Evolutionary conservation across 2,888 invertebrate species (phyloP).

Genomic region (Laspeyria flexula): DNA sequence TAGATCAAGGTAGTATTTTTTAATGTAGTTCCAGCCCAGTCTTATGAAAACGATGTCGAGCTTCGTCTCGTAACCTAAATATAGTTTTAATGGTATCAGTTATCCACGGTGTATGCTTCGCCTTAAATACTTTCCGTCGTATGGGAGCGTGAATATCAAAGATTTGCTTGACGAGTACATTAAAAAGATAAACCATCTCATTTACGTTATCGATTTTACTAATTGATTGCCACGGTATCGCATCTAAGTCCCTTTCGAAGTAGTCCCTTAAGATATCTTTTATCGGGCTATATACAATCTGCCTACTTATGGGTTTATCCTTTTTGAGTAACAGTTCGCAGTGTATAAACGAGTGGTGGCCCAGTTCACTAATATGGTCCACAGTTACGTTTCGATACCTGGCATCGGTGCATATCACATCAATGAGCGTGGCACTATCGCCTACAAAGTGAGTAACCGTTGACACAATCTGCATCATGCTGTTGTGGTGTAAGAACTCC

Average conservation of each 20-base stretch:
- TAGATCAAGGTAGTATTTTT: background rate
- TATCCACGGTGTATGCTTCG: background rate
- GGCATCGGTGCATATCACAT: slow-evolving; percentile 3
- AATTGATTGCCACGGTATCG: background rate
- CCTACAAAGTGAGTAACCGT: background rate
- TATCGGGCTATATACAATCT: background rate
- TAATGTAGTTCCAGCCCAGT: background rate
- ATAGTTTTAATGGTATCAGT: background rate
- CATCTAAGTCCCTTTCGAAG: background rate
- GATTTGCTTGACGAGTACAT: background rate
- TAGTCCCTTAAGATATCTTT: background rate
- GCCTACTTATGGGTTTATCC: background rate
- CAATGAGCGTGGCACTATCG: background rate
- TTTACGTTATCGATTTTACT: background rate
- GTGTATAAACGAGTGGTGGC: background rate
- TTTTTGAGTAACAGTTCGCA: slow-evolving; percentile 1
- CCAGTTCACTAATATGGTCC: background rate
- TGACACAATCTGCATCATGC: background rate
- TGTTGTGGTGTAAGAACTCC: background rate
- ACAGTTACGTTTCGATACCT: background rate
- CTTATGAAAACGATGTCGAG: background rate
- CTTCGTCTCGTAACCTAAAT: background rate
- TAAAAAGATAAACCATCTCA: slow-evolving; percentile 3
- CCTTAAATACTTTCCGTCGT: background rate
- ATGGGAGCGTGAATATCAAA: slow-evolving; percentile 6